Conservation (phyloP, 2,888 invertebrate genomes). For the Thelaira solivaga region DNA sequence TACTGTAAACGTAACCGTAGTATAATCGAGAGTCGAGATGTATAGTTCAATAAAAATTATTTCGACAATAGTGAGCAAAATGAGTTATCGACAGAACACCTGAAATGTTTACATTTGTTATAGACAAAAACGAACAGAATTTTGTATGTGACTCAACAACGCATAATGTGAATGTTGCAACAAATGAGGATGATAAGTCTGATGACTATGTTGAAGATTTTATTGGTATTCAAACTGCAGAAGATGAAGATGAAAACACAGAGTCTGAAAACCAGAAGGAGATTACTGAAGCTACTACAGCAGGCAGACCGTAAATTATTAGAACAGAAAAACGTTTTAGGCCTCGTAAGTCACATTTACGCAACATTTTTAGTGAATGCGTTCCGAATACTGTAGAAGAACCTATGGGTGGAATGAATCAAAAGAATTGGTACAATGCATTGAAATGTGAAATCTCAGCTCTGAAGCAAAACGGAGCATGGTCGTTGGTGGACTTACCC, state of each 20-base stretch:
- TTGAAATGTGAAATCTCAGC: not conserved
- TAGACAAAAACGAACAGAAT: not conserved
- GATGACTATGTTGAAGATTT: constrained; percentile 2
- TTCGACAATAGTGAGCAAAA: not conserved
- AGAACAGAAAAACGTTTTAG: not conserved
- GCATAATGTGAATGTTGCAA: not conserved
- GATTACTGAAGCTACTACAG: rapidly evolving
- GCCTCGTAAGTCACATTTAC: not conserved
- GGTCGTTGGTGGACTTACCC: not conserved
- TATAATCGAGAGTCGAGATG: not conserved
- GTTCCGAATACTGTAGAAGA: not conserved
- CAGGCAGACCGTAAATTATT: not conserved
- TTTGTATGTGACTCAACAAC: no score
- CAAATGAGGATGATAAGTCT: not conserved
- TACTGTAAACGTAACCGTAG: not conserved
- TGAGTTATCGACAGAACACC: not conserved
- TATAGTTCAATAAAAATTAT: not conserved
- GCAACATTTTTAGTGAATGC: not conserved
- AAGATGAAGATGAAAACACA: not conserved
- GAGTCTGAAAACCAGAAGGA: not conserved
- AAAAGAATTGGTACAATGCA: not conserved
- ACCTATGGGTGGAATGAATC: not conserved
- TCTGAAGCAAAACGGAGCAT: not conserved
- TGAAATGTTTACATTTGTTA: not conserved
- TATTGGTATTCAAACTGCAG: not conserved